A percentile compares a stretch with the other conserved stretches of the same genome.
Evolutionary conservation across 2,113 vertebrate species (phyloP).

Genomic region (Pangasianodon gigas): DNA sequence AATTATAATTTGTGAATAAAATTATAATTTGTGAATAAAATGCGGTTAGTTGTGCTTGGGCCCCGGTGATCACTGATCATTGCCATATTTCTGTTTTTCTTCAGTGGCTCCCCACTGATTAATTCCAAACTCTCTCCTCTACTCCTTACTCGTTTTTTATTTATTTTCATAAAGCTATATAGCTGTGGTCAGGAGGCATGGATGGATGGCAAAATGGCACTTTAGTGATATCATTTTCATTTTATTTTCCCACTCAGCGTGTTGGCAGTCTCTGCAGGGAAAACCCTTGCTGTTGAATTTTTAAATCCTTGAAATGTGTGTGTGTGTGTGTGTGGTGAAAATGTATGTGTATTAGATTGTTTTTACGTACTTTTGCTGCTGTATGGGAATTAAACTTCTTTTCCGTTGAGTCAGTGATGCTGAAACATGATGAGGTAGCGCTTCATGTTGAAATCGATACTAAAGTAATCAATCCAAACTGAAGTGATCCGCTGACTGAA

Average conservation of each 20-base stretch:
- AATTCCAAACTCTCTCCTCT: background rate
- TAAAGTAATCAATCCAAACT: background rate
- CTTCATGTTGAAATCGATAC: background rate
- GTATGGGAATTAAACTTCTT: background rate
- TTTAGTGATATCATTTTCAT: background rate
- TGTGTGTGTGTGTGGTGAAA: background rate
- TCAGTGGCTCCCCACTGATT: background rate
- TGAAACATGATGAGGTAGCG: background rate
- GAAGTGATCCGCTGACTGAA: background rate
- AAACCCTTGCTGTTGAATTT: background rate
- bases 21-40: background rate
- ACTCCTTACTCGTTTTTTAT: background rate
- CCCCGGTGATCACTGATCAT: background rate
- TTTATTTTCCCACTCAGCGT: background rate
- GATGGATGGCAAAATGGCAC: background rate
- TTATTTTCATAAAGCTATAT: background rate
- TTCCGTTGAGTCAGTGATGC: background rate
- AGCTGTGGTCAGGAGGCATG: background rate
- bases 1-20: too few relatives aligned
- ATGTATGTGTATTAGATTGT: background rate
- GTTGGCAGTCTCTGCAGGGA: background rate
- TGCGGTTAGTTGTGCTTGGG: background rate
- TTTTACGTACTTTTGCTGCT: background rate
- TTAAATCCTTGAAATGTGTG: background rate
- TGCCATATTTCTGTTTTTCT: background rate